phyloP scores from a whole-genome alignment of 2,888 invertebrate species.

The Uloborus plumipes region DNA sequence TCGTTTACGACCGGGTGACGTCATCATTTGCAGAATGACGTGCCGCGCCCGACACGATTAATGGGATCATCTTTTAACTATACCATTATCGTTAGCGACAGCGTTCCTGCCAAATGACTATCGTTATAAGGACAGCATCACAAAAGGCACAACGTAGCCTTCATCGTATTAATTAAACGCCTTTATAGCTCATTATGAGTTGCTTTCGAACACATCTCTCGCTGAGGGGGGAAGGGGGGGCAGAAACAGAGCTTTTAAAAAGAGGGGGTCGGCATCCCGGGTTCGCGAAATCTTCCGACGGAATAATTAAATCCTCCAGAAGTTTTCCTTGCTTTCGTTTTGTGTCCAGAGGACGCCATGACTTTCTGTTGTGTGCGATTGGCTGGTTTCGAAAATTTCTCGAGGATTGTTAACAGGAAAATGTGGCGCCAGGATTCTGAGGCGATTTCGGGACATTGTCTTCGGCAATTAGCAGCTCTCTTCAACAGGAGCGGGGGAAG shows the following conservation, averaged over 20 bases:
- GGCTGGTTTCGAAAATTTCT: constrained; percentile 21
- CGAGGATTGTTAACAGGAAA: background rate
- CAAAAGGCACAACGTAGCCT: constrained; percentile 13
- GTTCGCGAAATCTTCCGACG: background rate
- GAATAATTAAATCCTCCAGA: constrained; percentile 50
- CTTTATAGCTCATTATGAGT: constrained; percentile 54
- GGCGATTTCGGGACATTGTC: no score
- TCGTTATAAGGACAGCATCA: constrained; percentile 46
- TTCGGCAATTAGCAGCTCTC: no score
- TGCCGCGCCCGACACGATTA: constrained; percentile 38
- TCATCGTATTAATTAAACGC: constrained; percentile 53
- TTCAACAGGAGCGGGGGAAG: no score
- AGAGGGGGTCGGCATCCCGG: constrained; percentile 28
- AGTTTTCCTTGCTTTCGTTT: constrained; percentile 39
- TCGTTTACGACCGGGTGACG: constrained; percentile 45
- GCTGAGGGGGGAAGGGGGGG: background rate
- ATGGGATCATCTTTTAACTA: constrained; percentile 56
- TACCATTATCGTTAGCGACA: constrained; percentile 51
- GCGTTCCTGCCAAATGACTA: constrained; percentile 30
- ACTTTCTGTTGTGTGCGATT: background rate
- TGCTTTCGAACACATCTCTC: constrained; percentile 1
- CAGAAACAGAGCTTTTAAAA: constrained; percentile 9
- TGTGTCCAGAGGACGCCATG: background rate
- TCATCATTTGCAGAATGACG: constrained; percentile 46
- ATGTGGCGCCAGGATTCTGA: no score